These are phyloP conservation scores for Tachyglossus aculeatus DNA, from an alignment of 2,797 vertebrate genomes.

Conservation along the genomic window DNA sequence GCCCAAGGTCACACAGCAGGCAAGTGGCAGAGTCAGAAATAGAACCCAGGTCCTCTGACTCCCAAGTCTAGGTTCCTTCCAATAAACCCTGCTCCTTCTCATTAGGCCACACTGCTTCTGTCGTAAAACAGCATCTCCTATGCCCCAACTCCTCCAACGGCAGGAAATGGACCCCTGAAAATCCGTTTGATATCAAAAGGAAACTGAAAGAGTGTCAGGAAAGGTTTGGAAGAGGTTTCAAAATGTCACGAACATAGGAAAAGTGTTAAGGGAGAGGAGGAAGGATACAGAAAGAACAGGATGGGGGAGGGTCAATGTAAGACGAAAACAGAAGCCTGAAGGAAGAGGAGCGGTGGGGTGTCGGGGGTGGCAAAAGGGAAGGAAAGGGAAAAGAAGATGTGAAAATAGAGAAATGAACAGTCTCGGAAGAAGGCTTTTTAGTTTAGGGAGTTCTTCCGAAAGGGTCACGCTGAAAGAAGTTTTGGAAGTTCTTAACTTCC, in stretches of 20 bases:
- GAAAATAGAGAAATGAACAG: neutral
- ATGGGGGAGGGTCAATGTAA: neutral
- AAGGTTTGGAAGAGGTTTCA: neutral
- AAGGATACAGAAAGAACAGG: neutral
- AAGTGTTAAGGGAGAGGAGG: neutral
- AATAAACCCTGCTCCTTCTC: too few relatives aligned
- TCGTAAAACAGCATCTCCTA: too few relatives aligned
- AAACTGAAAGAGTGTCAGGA: neutral
- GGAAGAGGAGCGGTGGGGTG: neutral
- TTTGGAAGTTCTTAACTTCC: neutral
- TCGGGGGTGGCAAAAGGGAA: neutral
- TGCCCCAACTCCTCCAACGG: too few relatives aligned
- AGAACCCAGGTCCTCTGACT: too few relatives aligned
- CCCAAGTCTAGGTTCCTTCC: too few relatives aligned
- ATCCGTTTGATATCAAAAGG: neutral
- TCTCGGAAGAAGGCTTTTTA: neutral
- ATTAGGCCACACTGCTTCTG: too few relatives aligned
- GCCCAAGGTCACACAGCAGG: too few relatives aligned
- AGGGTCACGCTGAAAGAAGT: neutral
- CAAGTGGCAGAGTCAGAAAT: too few relatives aligned
- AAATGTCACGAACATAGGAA: neutral
- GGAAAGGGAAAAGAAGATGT: neutral
- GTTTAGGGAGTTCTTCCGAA: neutral
- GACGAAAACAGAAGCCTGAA: neutral
- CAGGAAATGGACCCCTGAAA: neutral